Percentiles rank a stretch among this genome's conserved stretches.
Evolutionary conservation across 2,888 invertebrate species (phyloP).

Genomic region (Lagria hirta): DNA sequence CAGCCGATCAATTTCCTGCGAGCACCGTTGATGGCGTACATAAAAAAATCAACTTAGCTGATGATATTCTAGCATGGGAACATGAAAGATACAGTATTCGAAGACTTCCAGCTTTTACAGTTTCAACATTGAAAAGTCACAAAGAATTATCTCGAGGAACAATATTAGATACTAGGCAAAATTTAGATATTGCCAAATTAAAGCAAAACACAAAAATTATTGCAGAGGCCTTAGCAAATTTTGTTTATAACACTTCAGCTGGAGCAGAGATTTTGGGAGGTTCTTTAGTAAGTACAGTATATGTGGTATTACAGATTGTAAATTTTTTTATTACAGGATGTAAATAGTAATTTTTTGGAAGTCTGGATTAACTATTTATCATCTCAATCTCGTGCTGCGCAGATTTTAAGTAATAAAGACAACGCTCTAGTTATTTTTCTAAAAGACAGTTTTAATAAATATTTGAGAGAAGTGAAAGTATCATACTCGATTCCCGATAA

Average conservation of each 20-base stretch:
- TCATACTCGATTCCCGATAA: conserved; percentile 73
- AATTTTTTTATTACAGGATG: conserved; percentile 62
- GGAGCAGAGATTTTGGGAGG: conserved; percentile 72
- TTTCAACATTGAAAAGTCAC: conserved; percentile 77
- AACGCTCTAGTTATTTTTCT: conserved; percentile 69
- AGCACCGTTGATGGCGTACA: conserved; percentile 71
- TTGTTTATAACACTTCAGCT: conserved; percentile 71
- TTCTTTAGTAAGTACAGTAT: conserved; percentile 65
- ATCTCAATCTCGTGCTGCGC: conserved; percentile 73
- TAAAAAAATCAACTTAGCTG: conserved; percentile 96
- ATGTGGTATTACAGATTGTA: conserved; percentile 63
- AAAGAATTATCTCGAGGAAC: conserved; percentile 64
- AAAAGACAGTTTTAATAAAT: conserved; percentile 72
- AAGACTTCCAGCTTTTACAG: conserved; percentile 86
- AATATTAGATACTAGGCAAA: conserved; percentile 64
- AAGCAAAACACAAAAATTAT: conserved; percentile 70
- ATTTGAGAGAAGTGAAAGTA: conserved; percentile 75
- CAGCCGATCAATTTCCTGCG: conserved; percentile 54
- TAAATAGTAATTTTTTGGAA: conserved; percentile 70
- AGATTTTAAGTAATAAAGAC: conserved; percentile 67
- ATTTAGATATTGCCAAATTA: conserved; percentile 61
- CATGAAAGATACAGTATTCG: conserved; percentile 95
- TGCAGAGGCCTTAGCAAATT: conserved; percentile 82
- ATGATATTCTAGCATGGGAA: conserved; percentile 91
- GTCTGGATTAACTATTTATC: conserved; percentile 77